Base-by-base conservation (phyloP, 1,140 invertebrate species). In the Chelonus insularis region DNA sequence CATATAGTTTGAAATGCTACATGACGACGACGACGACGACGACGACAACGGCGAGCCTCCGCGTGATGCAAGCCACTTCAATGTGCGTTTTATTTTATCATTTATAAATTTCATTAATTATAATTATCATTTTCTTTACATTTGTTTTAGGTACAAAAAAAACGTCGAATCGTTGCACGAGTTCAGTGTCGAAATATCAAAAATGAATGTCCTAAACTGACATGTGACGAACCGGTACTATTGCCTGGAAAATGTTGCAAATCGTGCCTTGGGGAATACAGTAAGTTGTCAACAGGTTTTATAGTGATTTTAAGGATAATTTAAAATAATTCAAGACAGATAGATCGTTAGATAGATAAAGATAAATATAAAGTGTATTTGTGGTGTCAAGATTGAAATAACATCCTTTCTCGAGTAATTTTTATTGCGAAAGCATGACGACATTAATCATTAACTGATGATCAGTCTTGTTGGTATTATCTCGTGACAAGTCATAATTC, bases 161-260 rank as follows among this genome's bases (percentile, higher is more conserved):
- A 95, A 76, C 83, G 90, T n/a, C 83, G 91, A 39, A 89, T 94
- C 64, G 88, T 94, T 25, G 93, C 91, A 1, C 87, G 89, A 72
- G 91, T 94, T 0, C 88, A 91, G 62, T 96, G 93, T 78, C 84
- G 89, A 58, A 95, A 94, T 72, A 93, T 96, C 65, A 95, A 94
- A 79, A 91, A 91, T 73, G 91, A 95, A 70, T 96, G 94, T 75
- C 93, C 93, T 0, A 89, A 92, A 72, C 86, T 90, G 1, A 89
- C 84, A 11, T 96, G 94, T 76, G 88, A 91, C 45, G 90, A 94
- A 67, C 93, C 94, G 2, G 88, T 93, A n/a, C 83, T 94, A 8
- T 80, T 90, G 32, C 89, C 92, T 4, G 93, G 91, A 43, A 84
- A 89, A 71, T 96, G 94, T 80, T 96, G 94, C 82, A 96, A 96